Evolutionary conservation across 2,797 vertebrate species (phyloP).

Genomic region (Toxotes lorentzi): DNA sequence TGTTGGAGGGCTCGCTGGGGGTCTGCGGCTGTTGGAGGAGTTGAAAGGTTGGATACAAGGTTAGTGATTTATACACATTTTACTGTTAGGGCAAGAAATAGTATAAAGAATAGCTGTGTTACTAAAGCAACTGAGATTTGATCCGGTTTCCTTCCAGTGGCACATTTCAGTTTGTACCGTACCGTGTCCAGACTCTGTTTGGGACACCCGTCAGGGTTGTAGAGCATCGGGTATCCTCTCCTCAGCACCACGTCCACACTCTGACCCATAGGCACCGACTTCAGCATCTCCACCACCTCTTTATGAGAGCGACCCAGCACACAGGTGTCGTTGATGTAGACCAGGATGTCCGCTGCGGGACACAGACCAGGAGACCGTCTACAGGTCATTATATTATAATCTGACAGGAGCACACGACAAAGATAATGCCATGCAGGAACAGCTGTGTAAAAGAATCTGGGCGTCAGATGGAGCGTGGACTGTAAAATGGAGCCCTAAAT

Average conservation of each 20-base stretch:
- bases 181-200: constrained; percentile 77
- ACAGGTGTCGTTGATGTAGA: constrained; percentile 84
- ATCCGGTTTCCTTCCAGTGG: not conserved
- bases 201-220: constrained; percentile 85
- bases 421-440: too few species aligned
- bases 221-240: constrained; percentile 87
- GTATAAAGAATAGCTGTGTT: too few species aligned
- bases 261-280: constrained; percentile 83
- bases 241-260: constrained; percentile 87
- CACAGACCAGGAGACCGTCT: not conserved
- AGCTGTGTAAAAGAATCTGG: too few species aligned
- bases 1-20: constrained; percentile 59
- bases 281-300: constrained; percentile 85
- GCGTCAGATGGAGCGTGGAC: too few species aligned
- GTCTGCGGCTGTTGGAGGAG: constrained; percentile 55
- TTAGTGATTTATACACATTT: not conserved
- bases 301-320: constrained; percentile 85
- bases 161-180: not conserved
- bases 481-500: too few species aligned
- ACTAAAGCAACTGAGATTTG: not conserved
- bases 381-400: not conserved
- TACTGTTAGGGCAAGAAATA: not conserved
- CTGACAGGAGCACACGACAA: not conserved
- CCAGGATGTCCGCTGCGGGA: constrained; percentile 84
- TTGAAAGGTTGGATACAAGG: not conserved